Evolutionary conservation across 2,797 vertebrate genomes (phyloP).

Genomic region (Neosalanx taihuensis): DNA sequence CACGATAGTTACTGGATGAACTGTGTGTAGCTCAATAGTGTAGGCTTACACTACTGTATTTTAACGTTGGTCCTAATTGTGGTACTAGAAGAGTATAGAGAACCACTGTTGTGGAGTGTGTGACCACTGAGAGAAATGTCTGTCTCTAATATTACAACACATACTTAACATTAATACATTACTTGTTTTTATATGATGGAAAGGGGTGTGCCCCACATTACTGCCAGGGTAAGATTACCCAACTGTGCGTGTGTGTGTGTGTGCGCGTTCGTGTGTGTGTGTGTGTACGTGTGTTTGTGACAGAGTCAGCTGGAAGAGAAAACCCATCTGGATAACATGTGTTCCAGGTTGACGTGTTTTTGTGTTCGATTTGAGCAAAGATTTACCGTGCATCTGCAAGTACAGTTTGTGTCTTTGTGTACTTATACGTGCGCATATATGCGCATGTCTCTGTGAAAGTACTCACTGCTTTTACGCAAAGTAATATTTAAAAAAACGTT

Average conservation of each 20-base stretch:
- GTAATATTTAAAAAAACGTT: not conserved
- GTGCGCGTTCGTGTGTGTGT: not conserved
- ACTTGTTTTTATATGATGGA: too few relatives aligned
- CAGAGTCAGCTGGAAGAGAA: not conserved
- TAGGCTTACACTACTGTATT: too few relatives aligned
- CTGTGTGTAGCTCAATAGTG: too few relatives aligned
- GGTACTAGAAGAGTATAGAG: too few relatives aligned
- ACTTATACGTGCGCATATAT: not conserved
- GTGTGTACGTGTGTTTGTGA: conserved; percentile 1
- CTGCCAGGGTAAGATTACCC: not conserved
- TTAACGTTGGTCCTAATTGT: too few relatives aligned
- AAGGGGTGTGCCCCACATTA: not conserved
- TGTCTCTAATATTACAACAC: too few relatives aligned
- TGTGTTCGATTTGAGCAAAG: not conserved
- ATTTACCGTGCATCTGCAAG: not conserved
- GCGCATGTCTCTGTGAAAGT: not conserved
- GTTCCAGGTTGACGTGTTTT: not conserved
- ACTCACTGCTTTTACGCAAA: not conserved
- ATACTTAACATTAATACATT: too few relatives aligned
- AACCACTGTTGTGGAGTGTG: not conserved
- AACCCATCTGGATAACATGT: conserved; percentile 26
- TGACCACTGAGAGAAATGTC: not conserved
- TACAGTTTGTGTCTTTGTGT: not conserved
- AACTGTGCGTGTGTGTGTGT: conserved; percentile 1
- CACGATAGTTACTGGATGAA: too few relatives aligned